Base-by-base conservation (phyloP, 1,140 invertebrate genomes). In the Eulimnadia texana region DNA sequence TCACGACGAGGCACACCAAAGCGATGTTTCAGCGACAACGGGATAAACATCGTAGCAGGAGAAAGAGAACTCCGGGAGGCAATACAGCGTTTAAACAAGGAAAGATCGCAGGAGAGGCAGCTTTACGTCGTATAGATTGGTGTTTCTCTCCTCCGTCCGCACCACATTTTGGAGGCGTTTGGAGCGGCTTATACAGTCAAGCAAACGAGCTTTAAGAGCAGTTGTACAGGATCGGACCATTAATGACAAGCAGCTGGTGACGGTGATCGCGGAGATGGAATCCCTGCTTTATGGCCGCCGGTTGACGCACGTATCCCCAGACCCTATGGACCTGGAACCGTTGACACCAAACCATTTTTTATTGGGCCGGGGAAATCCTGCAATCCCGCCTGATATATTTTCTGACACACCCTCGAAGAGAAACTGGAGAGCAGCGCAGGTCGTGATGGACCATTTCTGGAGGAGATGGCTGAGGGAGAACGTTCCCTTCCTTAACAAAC, bases 161-260 rank as follows among this genome's bases (percentile, higher is more conserved):
- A n/a, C 57, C 66, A 0, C 64, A 69, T 52, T 57, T 65, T 19
- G 66, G 63, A 19, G 68, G 69, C 2, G 49, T 54, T 2, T 70
- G 67, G 68, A 70, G 58, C 23, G 67, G 27, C 3, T 64, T 10
- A 61, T 70, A n/a, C 29, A 63, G 16, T 33, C 25, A 13, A 29
- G 27, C 3, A 28, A 58, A 33, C 19, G 2, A 27, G 60, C 29
- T 3, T 27, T 61, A 10, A 16, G 52, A 49, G 24, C 29, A 11
- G 58, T 58, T 51, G 47, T 66, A 52, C 29, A 59, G 42, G 55
- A 49, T 19, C 19, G 23, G 10, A 13, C 19, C 25, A 24, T 63
- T 16, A 50, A 54, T 25, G 59, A 63, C 47, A 61, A 66, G 29
- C 50, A 59, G 23, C n/a, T 66, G 3, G 2, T 22, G 2, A 65